phyloP scores from a whole-genome alignment of 2,113 vertebrate genomes.

The Ramphastos sulfuratus region DNA sequence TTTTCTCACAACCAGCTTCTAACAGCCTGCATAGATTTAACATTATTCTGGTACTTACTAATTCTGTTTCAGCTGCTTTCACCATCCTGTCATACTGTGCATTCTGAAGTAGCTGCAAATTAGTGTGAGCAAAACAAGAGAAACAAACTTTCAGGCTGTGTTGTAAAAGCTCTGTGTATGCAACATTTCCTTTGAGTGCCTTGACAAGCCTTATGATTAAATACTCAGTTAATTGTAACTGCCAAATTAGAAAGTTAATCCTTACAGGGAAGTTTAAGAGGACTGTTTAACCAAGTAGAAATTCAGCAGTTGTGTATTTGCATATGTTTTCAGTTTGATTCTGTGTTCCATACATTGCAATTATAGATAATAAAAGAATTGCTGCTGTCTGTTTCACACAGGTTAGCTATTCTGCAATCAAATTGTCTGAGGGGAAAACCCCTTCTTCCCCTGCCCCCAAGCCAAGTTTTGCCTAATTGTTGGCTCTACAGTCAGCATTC shows the following conservation, averaged over 20 bases:
- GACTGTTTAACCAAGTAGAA: neutral
- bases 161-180: neutral
- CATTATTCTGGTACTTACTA: neutral
- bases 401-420: neutral
- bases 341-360: neutral
- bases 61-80: constrained; percentile 52
- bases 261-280: neutral
- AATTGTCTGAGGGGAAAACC: neutral
- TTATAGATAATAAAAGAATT: neutral
- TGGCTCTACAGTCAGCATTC: neutral
- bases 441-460: neutral
- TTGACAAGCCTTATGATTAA: neutral
- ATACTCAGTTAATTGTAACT: neutral
- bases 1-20: constrained; percentile 18
- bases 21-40: neutral
- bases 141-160: neutral
- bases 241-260: neutral
- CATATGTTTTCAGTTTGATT: neutral
- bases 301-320: neutral
- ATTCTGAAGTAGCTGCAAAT: neutral
- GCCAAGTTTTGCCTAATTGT: neutral
- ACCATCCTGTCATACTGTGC: neutral
- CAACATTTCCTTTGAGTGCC: neutral
- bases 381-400: neutral
- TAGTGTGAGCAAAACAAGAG: neutral